Conservation (phyloP, 2,113 vertebrate species). For the Epinephelus cyanopodus region DNA sequence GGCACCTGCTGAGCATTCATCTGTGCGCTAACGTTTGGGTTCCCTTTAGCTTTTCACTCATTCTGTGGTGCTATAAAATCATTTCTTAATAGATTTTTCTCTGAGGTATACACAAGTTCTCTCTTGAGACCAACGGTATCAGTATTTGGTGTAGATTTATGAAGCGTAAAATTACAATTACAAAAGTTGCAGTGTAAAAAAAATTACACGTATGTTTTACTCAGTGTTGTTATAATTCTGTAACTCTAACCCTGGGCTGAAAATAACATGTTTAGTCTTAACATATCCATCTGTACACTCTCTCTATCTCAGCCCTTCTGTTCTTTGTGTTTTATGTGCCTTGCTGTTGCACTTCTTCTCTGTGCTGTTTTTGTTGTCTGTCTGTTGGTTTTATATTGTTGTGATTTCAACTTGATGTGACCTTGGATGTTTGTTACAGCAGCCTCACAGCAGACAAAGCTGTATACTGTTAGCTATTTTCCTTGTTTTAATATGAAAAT, state of each 20-base stretch:
- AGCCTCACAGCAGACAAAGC: constrained; percentile 1
- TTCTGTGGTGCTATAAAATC: background rate
- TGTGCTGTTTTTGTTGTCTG: constrained; percentile 18
- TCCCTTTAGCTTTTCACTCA: constrained; percentile 17
- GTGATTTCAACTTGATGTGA: constrained; percentile 20
- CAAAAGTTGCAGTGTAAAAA: background rate
- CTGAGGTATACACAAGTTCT: constrained; percentile 7
- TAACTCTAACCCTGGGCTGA: background rate
- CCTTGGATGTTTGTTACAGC: constrained; percentile 20
- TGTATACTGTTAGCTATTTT: constrained; percentile 17
- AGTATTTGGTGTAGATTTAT: background rate
- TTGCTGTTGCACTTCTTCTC: constrained; percentile 21
- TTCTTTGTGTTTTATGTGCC: constrained; percentile 2
- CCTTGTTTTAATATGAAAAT: constrained; percentile 20
- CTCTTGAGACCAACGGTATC: background rate
- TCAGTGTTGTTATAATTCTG: background rate
- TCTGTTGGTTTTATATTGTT: constrained; percentile 11
- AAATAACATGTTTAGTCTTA: background rate
- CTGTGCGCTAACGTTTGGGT: background rate
- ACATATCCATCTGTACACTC: background rate
- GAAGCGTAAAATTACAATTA: background rate
- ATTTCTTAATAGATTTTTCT: background rate
- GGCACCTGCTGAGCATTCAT: constrained; percentile 4
- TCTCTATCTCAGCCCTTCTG: background rate
- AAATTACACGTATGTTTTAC: background rate